phyloP scores from a whole-genome alignment of 2,797 vertebrate genomes.

The Tinamus major region DNA sequence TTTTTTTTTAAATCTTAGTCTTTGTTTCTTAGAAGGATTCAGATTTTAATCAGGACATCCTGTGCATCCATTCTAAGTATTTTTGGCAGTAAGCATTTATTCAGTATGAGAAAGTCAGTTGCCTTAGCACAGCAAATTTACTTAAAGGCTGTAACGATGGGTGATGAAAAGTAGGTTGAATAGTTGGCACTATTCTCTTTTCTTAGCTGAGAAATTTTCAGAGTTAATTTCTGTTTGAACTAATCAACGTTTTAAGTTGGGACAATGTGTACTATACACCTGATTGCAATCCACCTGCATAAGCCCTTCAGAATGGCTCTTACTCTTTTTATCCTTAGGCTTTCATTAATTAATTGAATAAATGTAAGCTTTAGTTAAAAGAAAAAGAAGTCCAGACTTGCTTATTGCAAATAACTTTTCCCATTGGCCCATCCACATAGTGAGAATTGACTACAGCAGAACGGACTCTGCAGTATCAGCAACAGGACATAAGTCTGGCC shows the following conservation, averaged over 20 bases:
- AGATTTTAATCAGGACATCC: constrained; percentile 26
- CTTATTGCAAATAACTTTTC: neutral
- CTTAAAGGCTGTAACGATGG: neutral
- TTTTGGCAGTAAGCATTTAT: constrained; percentile 1
- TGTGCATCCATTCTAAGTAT: neutral
- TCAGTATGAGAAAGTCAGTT: neutral
- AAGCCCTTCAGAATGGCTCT: neutral
- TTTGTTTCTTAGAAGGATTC: neutral
- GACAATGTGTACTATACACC: neutral
- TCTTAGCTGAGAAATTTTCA: neutral
- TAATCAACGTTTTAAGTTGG: constrained; percentile 16
- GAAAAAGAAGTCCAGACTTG: neutral
- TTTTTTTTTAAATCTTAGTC: neutral
- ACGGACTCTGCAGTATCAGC: neutral
- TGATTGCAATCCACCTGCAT: neutral
- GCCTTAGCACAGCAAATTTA: neutral
- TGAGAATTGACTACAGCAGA: neutral
- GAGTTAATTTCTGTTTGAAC: neutral
- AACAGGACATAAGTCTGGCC: neutral
- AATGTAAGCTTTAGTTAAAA: neutral
- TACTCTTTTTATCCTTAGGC: neutral
- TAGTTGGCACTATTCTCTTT: neutral
- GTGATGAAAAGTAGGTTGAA: neutral
- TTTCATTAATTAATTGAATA: neutral
- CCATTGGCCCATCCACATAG: neutral